These are phyloP conservation scores for Onychostoma macrolepis DNA, from an alignment of 2,113 vertebrate species.

Conservation along the genomic window DNA sequence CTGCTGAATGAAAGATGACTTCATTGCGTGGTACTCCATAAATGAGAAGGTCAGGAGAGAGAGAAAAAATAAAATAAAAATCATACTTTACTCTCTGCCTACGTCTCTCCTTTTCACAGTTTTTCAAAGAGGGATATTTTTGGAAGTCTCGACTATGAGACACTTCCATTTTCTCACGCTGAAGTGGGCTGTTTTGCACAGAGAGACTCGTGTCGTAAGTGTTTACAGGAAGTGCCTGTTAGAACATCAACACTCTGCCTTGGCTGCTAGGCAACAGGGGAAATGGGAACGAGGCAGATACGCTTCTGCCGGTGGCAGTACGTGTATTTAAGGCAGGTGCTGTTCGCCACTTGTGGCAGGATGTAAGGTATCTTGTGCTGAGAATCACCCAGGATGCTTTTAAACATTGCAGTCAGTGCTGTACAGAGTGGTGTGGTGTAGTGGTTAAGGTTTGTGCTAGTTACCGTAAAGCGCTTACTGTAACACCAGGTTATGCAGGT, in stretches of 20 bases:
- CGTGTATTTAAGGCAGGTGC: neutral
- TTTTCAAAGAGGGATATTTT: slow-evolving; percentile 69
- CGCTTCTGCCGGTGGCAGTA: neutral
- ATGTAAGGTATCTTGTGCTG: neutral
- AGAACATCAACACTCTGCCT: slow-evolving; percentile 54
- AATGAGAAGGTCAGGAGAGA: slow-evolving; percentile 4
- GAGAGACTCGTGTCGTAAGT: slow-evolving; percentile 60
- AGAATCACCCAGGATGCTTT: neutral
- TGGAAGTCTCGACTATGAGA: slow-evolving; percentile 60
- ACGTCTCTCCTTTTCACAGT: slow-evolving; percentile 56
- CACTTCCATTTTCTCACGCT: slow-evolving; percentile 49
- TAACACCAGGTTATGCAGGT: neutral
- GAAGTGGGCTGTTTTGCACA: slow-evolving; percentile 51
- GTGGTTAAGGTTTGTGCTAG: neutral
- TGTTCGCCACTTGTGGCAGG: slow-evolving; percentile 4
- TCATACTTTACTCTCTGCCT: slow-evolving; percentile 50
- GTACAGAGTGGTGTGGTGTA: neutral
- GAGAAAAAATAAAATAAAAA: neutral
- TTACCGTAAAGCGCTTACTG: neutral
- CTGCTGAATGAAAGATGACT: slow-evolving; percentile 34
- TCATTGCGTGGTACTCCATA: slow-evolving; percentile 31
- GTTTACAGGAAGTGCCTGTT: slow-evolving; percentile 70
- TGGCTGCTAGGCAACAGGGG: slow-evolving; percentile 71
- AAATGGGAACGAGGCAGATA: neutral
- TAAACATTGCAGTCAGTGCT: neutral